These are phyloP conservation scores for Tonatia bakeri DNA, from an alignment of 2,113 vertebrate species.

Conservation along the genomic window DNA sequence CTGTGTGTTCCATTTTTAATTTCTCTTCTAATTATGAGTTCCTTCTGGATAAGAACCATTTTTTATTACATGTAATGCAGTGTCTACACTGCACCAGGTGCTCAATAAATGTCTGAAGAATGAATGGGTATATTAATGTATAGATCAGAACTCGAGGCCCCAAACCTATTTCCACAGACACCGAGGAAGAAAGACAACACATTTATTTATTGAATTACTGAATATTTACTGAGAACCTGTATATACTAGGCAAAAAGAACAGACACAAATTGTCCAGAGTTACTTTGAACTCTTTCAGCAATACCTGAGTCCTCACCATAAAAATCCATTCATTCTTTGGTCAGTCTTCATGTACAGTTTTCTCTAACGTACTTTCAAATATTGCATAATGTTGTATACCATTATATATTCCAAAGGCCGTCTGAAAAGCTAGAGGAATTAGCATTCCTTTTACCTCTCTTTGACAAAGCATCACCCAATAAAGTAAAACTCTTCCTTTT, in stretches of 20 bases:
- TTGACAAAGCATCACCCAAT: conserved; percentile 63
- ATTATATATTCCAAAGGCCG: not conserved
- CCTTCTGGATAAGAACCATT: not conserved
- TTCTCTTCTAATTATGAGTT: not conserved
- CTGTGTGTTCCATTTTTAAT: not conserved
- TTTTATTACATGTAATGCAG: not conserved
- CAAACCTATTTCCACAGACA: conserved; percentile 21
- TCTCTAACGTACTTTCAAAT: not conserved
- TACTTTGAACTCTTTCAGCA: conserved; percentile 33
- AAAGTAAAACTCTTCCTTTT: conserved; percentile 63
- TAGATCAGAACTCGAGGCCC: not conserved
- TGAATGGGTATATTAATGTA: not conserved
- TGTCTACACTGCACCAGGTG: not conserved
- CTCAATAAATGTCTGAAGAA: not conserved
- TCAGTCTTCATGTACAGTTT: conserved; percentile 49
- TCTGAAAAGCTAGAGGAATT: conserved; percentile 36
- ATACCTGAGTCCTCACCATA: not conserved
- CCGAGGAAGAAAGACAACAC: not conserved
- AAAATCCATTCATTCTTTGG: not conserved
- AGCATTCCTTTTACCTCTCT: conserved; percentile 53
- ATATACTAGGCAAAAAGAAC: not conserved
- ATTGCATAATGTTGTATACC: conserved; percentile 30
- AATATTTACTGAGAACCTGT: conserved; percentile 39
- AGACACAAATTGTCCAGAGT: not conserved
- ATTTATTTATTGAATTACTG: conserved; percentile 36